Evolutionary conservation across 2,797 vertebrate species (phyloP), one percentile per base, ranked within the genome.

Genomic region (Melanotaenia parkinsoni): DNA sequence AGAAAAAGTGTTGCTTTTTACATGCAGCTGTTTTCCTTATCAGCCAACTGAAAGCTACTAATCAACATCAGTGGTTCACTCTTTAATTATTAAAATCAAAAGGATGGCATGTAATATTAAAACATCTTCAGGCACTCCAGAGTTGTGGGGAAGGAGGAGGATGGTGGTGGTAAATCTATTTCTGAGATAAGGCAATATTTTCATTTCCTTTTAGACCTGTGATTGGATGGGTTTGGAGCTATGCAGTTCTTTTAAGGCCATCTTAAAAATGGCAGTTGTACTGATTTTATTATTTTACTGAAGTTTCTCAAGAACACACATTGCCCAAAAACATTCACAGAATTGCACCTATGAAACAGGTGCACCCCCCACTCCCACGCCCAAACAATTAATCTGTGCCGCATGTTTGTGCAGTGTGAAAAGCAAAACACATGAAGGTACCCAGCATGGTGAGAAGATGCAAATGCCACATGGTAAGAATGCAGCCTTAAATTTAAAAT

Each of bases 31-130:
- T 89, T 86, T 88, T 64, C 26, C 63, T 78, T 63, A 71, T 75
- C 77, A 77, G 59, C 70, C 64, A 63, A 81, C 74, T 90, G 86
- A 90, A 93, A 88, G 85, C 77, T 77, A 83, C 89, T 91, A 91
- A 94, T 94, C 92, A 93, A 90, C 93, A 93, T 89, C 87, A 92
- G 79, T 86, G 70, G 80, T 77, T 89, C 80, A 62, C 66, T 72
- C 70, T 83, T 95, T 87, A 94, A 94, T 93, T 88, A 93, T 94
- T 95, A 87, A 94, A 92, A 88, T 83, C 87, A 87, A 91, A 92
- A 92, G 88, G 90, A 92, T 92, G 81, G 84, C 88, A 94, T 94
- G 88, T 91, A 93, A 94, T 93, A 93, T 94, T 94, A 90, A 94
- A 92, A 89, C 76, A 83, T 92, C 92, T 93, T 80, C 84, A 91